Percentiles rank a stretch among this genome's conserved stretches.
Conservation (phyloP, 2,113 vertebrate species). For the Phyllostomus hastatus region DNA sequence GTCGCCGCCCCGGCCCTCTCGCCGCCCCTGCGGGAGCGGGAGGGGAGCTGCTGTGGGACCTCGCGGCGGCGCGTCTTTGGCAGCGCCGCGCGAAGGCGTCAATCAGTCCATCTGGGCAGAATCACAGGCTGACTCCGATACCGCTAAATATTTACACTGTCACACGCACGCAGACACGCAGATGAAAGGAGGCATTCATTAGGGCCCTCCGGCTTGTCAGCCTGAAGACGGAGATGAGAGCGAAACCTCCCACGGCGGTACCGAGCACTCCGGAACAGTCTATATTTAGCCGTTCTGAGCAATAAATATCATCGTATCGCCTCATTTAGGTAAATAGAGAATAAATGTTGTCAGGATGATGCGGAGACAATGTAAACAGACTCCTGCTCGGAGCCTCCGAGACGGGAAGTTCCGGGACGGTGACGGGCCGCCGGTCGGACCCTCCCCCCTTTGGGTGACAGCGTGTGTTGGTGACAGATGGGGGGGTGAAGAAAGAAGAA, state of each 20-base stretch:
- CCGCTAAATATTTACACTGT: conserved; percentile 99
- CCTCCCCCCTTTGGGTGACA: conserved; percentile 73
- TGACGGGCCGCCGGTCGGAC: conserved; percentile 81
- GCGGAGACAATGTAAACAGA: conserved; percentile 92
- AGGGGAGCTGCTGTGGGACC: conserved; percentile 91
- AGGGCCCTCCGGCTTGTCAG: conserved; percentile 98
- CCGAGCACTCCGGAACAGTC: conserved; percentile 92
- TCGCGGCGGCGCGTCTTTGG: conserved; percentile 91
- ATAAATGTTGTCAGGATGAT: conserved; percentile 96
- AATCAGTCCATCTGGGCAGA: conserved; percentile 99
- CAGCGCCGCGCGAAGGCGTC: conserved; percentile 93
- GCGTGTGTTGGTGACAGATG: conserved; percentile 61
- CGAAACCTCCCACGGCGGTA: conserved; percentile 97
- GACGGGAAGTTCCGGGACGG: conserved; percentile 85
- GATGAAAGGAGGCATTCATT: conserved; percentile 99
- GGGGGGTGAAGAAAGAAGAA: background rate
- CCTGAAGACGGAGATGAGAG: conserved; percentile 98
- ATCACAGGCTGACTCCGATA: conserved; percentile 99
- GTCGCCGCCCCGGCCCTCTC: conserved; percentile 86
- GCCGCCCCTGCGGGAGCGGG: conserved; percentile 88
- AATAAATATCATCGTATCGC: conserved; percentile 97
- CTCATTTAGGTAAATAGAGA: conserved; percentile 97
- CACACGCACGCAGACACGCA: conserved; percentile 98
- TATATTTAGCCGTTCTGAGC: conserved; percentile 98
- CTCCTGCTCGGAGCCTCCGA: conserved; percentile 83